Conservation (phyloP, 2,888 invertebrate genomes). For the Dinocampus coccinellae region DNA sequence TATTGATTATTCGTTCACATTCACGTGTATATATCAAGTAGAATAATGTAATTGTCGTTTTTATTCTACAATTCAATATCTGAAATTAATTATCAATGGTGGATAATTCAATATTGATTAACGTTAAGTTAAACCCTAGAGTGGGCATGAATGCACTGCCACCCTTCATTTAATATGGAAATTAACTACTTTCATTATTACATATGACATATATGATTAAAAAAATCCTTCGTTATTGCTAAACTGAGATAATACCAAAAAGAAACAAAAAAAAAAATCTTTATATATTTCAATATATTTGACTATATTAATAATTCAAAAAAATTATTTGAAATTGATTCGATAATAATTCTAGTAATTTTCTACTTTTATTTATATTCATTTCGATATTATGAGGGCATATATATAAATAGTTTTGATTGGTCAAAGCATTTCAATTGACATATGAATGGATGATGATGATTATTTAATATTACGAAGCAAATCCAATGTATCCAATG, state of each 20-base stretch:
- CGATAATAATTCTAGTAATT: too few relatives aligned
- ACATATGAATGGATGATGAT: conserved; percentile 2
- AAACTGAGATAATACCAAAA: too few relatives aligned
- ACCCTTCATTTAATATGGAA: conserved; percentile 45
- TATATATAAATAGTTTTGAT: not conserved
- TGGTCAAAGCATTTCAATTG: conserved; percentile 24
- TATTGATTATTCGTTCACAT: not conserved
- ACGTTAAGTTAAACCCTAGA: conserved; percentile 20
- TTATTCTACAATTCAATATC: not conserved
- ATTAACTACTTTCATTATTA: conserved; percentile 50
- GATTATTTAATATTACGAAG: conserved; percentile 8
- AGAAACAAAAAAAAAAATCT: too few relatives aligned
- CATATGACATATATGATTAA: conserved; percentile 29
- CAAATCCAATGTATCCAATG: not conserved
- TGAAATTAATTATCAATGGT: conserved; percentile 14
- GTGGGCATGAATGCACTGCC: not conserved
- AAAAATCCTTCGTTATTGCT: not conserved
- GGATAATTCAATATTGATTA: conserved; percentile 21
- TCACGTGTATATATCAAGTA: too few relatives aligned
- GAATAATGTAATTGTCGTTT: not conserved
- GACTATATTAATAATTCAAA: too few relatives aligned
- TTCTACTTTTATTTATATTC: too few relatives aligned
- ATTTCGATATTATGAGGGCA: too few relatives aligned
- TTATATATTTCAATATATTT: too few relatives aligned
- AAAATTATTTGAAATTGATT: too few relatives aligned